These are phyloP conservation scores for Elegia similella DNA, from an alignment of 2,888 invertebrate species.

Conservation along the genomic window DNA sequence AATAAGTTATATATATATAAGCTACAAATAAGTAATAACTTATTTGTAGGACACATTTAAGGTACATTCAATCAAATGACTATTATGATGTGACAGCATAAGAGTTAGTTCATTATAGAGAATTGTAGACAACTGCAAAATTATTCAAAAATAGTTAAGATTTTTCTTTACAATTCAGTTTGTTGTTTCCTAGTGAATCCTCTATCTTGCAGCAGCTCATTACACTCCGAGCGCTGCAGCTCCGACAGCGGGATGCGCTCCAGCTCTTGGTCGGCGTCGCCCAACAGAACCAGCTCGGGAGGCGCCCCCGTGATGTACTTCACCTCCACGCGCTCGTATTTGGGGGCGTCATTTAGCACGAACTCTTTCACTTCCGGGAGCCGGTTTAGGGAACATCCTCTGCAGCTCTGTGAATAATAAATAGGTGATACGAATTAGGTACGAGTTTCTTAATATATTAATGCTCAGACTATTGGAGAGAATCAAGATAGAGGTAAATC, in stretches of 20 bases:
- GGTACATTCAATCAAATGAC: too few relatives aligned
- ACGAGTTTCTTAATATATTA: background rate
- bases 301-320: constrained; percentile 85
- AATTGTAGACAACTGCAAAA: background rate
- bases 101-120: background rate
- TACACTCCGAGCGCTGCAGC: constrained; percentile 84
- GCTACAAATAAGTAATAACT: too few relatives aligned
- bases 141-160: constrained; percentile 19
- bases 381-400: constrained; percentile 85
- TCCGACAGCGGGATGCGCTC: constrained; percentile 83
- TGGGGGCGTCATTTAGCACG: constrained; percentile 85
- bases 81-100: too few relatives aligned
- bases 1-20: too few relatives aligned
- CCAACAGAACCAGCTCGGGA: constrained; percentile 84
- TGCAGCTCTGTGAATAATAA: constrained; percentile 83
- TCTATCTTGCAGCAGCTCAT: constrained; percentile 81
- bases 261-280: constrained; percentile 80
- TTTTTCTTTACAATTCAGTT: constrained; percentile 66
- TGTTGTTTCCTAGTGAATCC: constrained; percentile 79
- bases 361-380: constrained; percentile 85
- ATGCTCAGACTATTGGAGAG: background rate
- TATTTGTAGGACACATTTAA: too few relatives aligned
- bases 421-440: background rate
- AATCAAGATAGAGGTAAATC: constrained; percentile 11
- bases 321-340: constrained; percentile 83